These are phyloP conservation scores for Aromia moschata DNA, from an alignment of 2,888 invertebrate genomes.

Conservation along the genomic window DNA sequence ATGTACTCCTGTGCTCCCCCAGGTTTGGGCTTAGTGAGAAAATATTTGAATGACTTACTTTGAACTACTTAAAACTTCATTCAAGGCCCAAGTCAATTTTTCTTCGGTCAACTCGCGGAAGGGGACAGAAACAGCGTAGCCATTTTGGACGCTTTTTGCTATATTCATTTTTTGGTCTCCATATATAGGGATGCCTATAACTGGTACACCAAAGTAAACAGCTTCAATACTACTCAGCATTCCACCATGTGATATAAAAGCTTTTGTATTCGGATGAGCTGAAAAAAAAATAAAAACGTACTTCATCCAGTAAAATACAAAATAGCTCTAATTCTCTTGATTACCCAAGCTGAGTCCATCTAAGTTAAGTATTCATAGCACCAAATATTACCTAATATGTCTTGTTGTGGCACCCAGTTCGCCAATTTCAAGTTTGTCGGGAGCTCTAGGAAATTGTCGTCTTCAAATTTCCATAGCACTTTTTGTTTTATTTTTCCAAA, in stretches of 20 bases:
- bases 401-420: constrained; percentile 49
- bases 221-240: constrained; percentile 68
- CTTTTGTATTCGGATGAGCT: constrained; percentile 66
- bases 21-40: too few relatives aligned
- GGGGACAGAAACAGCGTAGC: constrained; percentile 41
- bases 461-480: constrained; percentile 76
- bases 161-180: constrained; percentile 66
- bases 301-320: too few relatives aligned
- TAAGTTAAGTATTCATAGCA: too few relatives aligned
- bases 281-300: too few relatives aligned
- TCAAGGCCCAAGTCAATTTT: constrained; percentile 37
- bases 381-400: constrained; percentile 51
- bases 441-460: constrained; percentile 52
- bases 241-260: constrained; percentile 70
- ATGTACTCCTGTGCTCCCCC: too few relatives aligned
- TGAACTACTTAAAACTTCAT: constrained; percentile 43
- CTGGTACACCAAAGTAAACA: constrained; percentile 63
- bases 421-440: constrained; percentile 59
- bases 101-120: constrained; percentile 45
- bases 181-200: constrained; percentile 66
- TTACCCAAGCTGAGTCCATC: too few relatives aligned
- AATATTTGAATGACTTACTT: too few relatives aligned
- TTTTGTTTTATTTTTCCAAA: constrained; percentile 69
- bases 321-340: too few relatives aligned
- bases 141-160: constrained; percentile 57